phyloP scores from a whole-genome alignment of 2,113 vertebrate species.

The Lanius ludovicianus region DNA sequence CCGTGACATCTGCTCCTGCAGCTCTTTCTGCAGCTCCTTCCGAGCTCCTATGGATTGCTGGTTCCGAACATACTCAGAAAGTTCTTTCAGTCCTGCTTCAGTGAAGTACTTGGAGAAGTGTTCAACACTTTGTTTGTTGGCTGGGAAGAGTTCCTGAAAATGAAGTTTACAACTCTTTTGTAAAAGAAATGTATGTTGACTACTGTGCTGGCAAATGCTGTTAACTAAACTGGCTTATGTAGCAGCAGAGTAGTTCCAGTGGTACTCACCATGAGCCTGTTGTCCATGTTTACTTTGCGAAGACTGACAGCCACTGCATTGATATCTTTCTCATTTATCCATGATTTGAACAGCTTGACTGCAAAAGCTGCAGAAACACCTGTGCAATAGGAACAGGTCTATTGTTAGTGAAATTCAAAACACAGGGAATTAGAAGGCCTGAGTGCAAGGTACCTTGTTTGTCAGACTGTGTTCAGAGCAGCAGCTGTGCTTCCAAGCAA shows the following conservation, averaged over 20 bases:
- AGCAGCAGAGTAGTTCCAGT: neutral
- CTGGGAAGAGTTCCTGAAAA: constrained; percentile 94
- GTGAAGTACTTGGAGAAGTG: constrained; percentile 99
- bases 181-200: neutral
- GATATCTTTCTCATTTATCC: constrained; percentile 98
- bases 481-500: neutral
- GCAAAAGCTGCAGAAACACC: constrained; percentile 98
- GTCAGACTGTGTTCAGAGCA: neutral
- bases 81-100: constrained; percentile 94
- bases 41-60: constrained; percentile 96
- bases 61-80: constrained; percentile 94
- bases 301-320: constrained; percentile 93
- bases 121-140: constrained; percentile 97
- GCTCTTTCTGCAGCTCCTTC: constrained; percentile 96
- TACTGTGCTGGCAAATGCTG: neutral
- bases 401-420: neutral
- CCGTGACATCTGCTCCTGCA: constrained; percentile 93
- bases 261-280: constrained; percentile 91
- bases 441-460: rapidly evolving
- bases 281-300: constrained; percentile 98
- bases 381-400: constrained; percentile 22
- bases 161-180: neutral
- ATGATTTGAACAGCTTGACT: constrained; percentile 98
- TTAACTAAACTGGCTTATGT: neutral
- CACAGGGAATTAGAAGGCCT: rapidly evolving